These are phyloP conservation scores for Girardinichthys multiradiatus DNA, from an alignment of 2,113 vertebrate species.

Conservation along the genomic window DNA sequence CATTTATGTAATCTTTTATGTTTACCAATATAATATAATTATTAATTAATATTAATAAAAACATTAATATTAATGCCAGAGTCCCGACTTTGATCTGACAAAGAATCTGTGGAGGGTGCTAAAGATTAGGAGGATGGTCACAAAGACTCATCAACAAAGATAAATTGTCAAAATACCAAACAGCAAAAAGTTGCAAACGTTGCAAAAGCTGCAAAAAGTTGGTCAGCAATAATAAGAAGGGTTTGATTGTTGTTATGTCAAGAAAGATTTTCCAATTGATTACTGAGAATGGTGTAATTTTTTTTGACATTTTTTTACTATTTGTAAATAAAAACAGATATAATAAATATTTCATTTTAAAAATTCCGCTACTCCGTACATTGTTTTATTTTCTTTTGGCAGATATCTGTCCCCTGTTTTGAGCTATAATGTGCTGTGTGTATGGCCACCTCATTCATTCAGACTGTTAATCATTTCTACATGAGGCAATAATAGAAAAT, in stretches of 20 bases:
- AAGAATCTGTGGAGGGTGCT: too few species aligned
- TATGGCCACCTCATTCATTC: slow-evolving; percentile 84
- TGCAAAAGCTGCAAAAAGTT: neutral
- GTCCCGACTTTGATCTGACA: too few species aligned
- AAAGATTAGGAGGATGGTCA: too few species aligned
- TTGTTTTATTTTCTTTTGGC: neutral
- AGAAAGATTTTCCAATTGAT: neutral
- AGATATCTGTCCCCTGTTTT: neutral
- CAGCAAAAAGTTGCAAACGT: too few species aligned
- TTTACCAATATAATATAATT: too few species aligned
- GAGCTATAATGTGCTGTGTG: slow-evolving; percentile 72
- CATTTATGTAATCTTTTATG: too few species aligned
- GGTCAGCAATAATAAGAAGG: neutral
- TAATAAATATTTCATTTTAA: neutral
- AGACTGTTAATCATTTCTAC: slow-evolving; percentile 92
- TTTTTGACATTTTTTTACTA: neutral
- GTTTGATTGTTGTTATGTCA: neutral
- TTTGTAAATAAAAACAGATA: neutral
- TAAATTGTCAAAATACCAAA: neutral
- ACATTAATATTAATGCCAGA: too few species aligned
- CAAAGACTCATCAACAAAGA: too few species aligned
- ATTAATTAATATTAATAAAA: too few species aligned
- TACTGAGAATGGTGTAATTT: neutral
- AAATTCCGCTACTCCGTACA: neutral
- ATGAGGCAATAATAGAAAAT: slow-evolving; percentile 87